These are phyloP conservation scores for Gallinago undulata DNA, from an alignment of 2,113 vertebrate species.

Conservation along the genomic window DNA sequence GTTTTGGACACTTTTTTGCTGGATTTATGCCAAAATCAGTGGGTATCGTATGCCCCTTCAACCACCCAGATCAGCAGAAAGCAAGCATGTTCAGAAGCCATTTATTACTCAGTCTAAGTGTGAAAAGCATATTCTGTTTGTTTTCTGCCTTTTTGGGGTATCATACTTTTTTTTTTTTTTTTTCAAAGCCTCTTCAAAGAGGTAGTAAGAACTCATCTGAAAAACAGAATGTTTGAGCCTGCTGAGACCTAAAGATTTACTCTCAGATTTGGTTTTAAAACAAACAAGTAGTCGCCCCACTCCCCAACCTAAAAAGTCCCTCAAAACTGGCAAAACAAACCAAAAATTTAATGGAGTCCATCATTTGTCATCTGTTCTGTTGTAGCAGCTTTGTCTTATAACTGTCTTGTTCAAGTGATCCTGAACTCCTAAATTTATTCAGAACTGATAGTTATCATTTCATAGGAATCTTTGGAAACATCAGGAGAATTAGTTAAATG, in stretches of 20 bases:
- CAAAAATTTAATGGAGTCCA: neutral
- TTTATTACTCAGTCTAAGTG: neutral
- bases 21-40: neutral
- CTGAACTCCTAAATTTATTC: neutral
- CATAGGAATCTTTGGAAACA: neutral
- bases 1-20: neutral
- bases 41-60: neutral
- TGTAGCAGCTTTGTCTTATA: neutral
- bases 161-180: neutral
- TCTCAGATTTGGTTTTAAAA: neutral
- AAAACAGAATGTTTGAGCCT: neutral
- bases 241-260: neutral
- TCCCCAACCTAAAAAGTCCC: neutral
- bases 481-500: neutral
- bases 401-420: neutral
- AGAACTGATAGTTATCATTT: neutral
- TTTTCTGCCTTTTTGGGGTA: neutral
- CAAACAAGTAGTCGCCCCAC: neutral
- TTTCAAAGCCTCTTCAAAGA: neutral
- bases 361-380: neutral
- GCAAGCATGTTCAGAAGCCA: neutral
- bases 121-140: neutral
- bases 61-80: neutral
- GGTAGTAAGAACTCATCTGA: neutral
- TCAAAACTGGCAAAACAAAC: neutral